These are phyloP conservation scores for Cephus nigrinus DNA, from an alignment of 2,888 invertebrate species.

Conservation along the genomic window DNA sequence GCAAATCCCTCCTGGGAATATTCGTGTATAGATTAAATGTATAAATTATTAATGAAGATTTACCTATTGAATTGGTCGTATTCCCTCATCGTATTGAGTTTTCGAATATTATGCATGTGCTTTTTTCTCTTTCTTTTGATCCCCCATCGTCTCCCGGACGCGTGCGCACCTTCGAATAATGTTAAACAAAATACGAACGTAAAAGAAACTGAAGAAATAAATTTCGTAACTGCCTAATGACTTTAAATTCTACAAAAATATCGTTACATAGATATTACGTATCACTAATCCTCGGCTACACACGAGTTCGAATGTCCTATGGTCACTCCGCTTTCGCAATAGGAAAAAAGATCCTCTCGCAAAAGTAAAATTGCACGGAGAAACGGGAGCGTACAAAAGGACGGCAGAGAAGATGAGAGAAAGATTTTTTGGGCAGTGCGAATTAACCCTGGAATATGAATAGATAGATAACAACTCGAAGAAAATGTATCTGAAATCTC, in stretches of 20 bases:
- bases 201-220: not conserved
- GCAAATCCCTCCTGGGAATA: not conserved
- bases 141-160: not conserved
- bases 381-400: not conserved
- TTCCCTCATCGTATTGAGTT: not conserved
- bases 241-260: not conserved
- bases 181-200: not conserved
- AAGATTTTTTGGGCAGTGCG: constrained; percentile 33
- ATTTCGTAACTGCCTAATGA: not conserved
- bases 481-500: not conserved
- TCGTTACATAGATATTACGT: not conserved
- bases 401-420: constrained; percentile 16
- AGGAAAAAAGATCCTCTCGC: not conserved
- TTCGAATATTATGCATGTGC: not conserved
- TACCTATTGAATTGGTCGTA: not conserved
- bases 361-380: not conserved
- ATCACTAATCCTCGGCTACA: not conserved
- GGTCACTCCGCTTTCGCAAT: not conserved
- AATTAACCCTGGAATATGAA: constrained; percentile 33
- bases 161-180: not conserved
- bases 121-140: not conserved
- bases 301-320: not conserved
- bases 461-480: not conserved
- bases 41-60: not conserved
- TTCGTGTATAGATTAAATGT: not conserved